Percentiles rank a stretch among this genome's conserved stretches.
phyloP scores from a whole-genome alignment of 1,140 invertebrate genomes.

The Anoplolepis gracilipes region DNA sequence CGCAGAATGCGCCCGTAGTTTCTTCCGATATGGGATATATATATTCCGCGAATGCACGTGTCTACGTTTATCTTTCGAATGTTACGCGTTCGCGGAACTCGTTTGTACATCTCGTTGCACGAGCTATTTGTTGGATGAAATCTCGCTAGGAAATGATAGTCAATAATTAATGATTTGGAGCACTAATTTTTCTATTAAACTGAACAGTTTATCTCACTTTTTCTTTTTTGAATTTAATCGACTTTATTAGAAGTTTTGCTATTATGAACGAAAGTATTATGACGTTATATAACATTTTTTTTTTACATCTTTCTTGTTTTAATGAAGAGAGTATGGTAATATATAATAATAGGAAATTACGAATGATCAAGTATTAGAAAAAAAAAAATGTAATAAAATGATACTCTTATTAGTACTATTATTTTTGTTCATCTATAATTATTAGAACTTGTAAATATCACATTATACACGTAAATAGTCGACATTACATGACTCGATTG shows the following conservation, averaged over 20 bases:
- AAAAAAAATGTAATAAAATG: too few species aligned
- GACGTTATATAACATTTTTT: neutral
- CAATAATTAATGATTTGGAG: neutral
- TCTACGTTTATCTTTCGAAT: slow-evolving; percentile 22
- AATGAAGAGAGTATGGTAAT: neutral
- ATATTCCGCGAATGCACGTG: slow-evolving; percentile 24
- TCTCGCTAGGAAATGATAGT: neutral
- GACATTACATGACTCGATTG: slow-evolving; percentile 11
- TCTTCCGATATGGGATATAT: slow-evolving; percentile 9
- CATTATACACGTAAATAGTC: neutral
- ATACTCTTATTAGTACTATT: too few species aligned
- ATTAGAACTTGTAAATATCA: neutral
- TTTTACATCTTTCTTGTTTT: neutral
- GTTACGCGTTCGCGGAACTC: slow-evolving; percentile 15
- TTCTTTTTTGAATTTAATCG: neutral
- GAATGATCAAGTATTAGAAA: neutral
- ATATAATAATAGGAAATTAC: too few species aligned
- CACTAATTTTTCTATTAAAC: neutral
- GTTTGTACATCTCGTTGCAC: too few species aligned
- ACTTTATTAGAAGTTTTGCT: neutral
- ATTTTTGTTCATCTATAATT: neutral
- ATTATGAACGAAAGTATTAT: too few species aligned
- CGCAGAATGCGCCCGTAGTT: slow-evolving; percentile 2
- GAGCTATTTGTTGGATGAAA: neutral
- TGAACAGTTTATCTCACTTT: neutral